Conservation (phyloP, 2,797 vertebrate genomes). For the Schizothorax lantsangensis region DNA sequence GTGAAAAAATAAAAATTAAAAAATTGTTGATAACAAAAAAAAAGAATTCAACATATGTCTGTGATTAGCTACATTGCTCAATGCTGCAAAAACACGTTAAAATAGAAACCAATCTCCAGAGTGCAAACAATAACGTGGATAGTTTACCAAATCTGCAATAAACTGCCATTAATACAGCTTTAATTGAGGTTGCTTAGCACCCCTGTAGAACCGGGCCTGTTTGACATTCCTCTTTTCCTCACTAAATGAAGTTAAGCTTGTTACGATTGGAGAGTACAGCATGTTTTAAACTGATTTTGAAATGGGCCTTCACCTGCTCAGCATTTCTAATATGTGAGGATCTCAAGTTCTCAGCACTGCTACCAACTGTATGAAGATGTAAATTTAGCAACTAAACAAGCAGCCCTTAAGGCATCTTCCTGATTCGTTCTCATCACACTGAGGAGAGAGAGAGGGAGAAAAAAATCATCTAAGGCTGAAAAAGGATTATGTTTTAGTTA, state of each 20-base stretch:
- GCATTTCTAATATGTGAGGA: neutral
- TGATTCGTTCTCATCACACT: neutral
- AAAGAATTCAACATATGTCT: no score
- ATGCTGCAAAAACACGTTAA: no score
- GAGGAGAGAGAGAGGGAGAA: no score
- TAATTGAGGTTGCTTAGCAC: no score
- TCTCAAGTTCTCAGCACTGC: neutral
- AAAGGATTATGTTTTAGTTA: neutral
- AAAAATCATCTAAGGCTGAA: neutral
- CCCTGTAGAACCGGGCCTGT: no score
- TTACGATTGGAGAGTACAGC: neutral
- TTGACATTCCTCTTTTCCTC: neutral
- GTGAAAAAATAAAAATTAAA: no score
- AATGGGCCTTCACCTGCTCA: neutral
- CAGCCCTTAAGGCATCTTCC: neutral
- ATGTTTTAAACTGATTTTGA: slow-evolving; percentile 10
- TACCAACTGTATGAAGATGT: neutral
- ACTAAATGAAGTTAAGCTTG: neutral
- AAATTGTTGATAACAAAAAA: no score
- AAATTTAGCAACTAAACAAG: neutral
- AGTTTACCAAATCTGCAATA: no score
- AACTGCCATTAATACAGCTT: no score
- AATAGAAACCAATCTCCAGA: no score
- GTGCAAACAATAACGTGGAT: no score
- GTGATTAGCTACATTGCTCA: no score